These are phyloP conservation scores for Erpetoichthys calabaricus DNA, from an alignment of 2,797 vertebrate genomes.

Conservation along the genomic window DNA sequence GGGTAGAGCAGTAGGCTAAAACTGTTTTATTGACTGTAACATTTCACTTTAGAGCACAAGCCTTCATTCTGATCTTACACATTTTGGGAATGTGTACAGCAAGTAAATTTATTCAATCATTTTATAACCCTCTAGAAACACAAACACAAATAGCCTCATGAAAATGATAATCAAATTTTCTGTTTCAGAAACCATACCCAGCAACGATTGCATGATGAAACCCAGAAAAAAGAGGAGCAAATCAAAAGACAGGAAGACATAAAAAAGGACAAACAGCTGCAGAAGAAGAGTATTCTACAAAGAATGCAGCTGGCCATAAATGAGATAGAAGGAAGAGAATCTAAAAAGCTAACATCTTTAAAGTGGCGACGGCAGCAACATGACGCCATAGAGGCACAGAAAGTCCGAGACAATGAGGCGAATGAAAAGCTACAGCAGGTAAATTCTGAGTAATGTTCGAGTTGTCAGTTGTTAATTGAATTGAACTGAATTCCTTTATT, in stretches of 20 bases:
- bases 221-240: slow-evolving; percentile 6
- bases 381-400: slow-evolving; percentile 10
- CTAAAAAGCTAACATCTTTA: slow-evolving; percentile 4
- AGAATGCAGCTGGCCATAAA: slow-evolving; percentile 5
- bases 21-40: too few relatives aligned
- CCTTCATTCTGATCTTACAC: too few relatives aligned
- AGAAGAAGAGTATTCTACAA: slow-evolving; percentile 6
- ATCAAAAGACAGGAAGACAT: not conserved
- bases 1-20: too few relatives aligned
- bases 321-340: slow-evolving; percentile 7
- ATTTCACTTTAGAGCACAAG: too few relatives aligned
- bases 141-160: not conserved
- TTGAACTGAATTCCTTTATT: too few relatives aligned
- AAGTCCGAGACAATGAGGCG: slow-evolving; percentile 7
- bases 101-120: too few relatives aligned
- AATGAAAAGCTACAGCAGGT: slow-evolving; percentile 19
- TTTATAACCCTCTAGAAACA: too few relatives aligned
- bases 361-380: slow-evolving; percentile 1
- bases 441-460: slow-evolving; percentile 3
- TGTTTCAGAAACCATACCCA: slow-evolving; percentile 27
- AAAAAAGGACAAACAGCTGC: slow-evolving; percentile 6
- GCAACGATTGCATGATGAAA: slow-evolving; percentile 18
- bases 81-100: too few relatives aligned
- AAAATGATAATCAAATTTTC: slow-evolving; percentile 8
- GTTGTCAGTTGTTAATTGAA: too few relatives aligned